phyloP scores from a whole-genome alignment of 30 jellyfish, hydroid and myxozoan genomes.

The Chrysaora quinquecirrha region DNA sequence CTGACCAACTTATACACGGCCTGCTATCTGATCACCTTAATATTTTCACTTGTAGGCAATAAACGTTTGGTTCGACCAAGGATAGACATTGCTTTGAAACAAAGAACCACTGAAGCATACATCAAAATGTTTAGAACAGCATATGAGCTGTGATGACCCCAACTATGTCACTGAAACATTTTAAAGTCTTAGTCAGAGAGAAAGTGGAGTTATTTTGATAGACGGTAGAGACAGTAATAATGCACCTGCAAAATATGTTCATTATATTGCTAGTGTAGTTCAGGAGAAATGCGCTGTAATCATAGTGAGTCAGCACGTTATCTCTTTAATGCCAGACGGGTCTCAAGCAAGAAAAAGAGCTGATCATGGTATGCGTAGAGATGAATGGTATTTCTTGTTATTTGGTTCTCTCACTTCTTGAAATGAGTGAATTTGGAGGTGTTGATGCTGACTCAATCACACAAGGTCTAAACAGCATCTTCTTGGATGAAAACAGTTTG shows the following conservation, averaged over 20 bases:
- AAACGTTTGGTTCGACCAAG: no score
- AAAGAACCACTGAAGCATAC: no score
- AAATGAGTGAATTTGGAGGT: slow-evolving; percentile 55
- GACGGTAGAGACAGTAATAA: slow-evolving; percentile 33
- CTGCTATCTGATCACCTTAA: no score
- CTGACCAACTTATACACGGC: no score
- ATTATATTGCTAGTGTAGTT: not conserved
- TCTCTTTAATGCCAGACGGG: slow-evolving; percentile 61
- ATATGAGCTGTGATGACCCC: slow-evolving; percentile 49
- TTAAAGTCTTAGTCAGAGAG: slow-evolving; percentile 27
- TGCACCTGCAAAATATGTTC: slow-evolving; percentile 17
- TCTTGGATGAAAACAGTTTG: not conserved
- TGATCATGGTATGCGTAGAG: slow-evolving; percentile 17
- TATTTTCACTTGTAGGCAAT: no score
- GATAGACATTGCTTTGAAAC: no score
- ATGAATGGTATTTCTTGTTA: slow-evolving; percentile 7
- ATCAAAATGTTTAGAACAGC: slow-evolving; percentile 4
- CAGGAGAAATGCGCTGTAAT: slow-evolving; percentile 48
- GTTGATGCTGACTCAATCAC: slow-evolving; percentile 25
- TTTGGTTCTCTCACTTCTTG: slow-evolving; percentile 35
- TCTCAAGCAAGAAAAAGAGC: slow-evolving; percentile 53
- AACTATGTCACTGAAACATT: slow-evolving; percentile 36
- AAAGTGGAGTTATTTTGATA: slow-evolving; percentile 36
- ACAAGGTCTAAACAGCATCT: slow-evolving; percentile 8
- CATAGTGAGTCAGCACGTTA: slow-evolving; percentile 26